These are phyloP conservation scores for Steinernema scapterisci DNA, from an alignment of 2,888 invertebrate species.

Conservation along the genomic window DNA sequence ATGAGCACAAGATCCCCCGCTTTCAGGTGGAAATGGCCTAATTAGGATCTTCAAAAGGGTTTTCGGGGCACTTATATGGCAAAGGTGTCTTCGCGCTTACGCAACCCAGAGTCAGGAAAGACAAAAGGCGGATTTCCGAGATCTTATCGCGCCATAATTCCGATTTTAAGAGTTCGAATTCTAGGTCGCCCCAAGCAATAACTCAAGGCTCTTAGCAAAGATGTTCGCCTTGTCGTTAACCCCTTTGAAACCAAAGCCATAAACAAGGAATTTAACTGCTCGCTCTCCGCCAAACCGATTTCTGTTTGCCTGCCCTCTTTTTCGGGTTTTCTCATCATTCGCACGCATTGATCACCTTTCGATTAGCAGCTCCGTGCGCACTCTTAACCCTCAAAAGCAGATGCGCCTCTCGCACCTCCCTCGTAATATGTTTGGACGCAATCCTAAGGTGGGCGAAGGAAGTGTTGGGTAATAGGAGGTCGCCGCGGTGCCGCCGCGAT, in stretches of 20 bases:
- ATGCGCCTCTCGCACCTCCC: slow-evolving; percentile 8
- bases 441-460: slow-evolving; percentile 22
- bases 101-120: not conserved
- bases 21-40: slow-evolving; percentile 23
- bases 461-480: slow-evolving; percentile 32
- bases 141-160: too few relatives aligned
- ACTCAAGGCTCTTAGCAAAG: too few relatives aligned
- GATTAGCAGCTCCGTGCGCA: slow-evolving; percentile 24
- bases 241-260: too few relatives aligned
- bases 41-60: not conserved
- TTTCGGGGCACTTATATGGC: not conserved
- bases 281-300: not conserved
- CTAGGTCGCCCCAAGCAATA: too few relatives aligned
- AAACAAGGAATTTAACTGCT: too few relatives aligned
- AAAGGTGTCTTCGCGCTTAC: slow-evolving; percentile 8
- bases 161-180: too few relatives aligned
- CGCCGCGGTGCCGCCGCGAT: not conserved
- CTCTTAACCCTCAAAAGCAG: slow-evolving; percentile 4
- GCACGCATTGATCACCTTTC: slow-evolving; percentile 19
- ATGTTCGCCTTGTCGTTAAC: too few relatives aligned
- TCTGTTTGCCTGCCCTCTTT: not conserved
- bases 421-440: not conserved
- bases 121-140: not conserved
- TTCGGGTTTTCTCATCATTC: slow-evolving; percentile 6
- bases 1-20: not conserved